Base-by-base conservation (phyloP, 2,888 invertebrate species). In the Caenorhabditis becei region DNA sequence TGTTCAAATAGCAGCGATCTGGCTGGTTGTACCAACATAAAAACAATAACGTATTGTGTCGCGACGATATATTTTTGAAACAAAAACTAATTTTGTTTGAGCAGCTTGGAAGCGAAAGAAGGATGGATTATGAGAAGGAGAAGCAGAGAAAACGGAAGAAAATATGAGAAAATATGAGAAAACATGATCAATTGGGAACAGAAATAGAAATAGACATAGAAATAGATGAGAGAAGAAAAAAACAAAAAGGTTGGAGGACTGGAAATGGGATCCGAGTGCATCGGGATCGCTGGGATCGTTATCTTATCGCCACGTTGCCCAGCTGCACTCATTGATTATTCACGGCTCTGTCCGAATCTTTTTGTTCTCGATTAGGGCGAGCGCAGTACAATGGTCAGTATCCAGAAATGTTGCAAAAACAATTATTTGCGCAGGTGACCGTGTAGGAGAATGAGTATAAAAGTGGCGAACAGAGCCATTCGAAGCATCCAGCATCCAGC, bases 1-100 rank as follows among this genome's bases (percentile, higher is more conserved):
- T 75, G 75, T 61, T 75, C 75, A 75, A 75, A 75, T 53, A 74
- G 44, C 35, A 28, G 35, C 11, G 35, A n/a, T 23, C 14, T 47
- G 61, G 26, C 18, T 63, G 66, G 62, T 66, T 66, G 66, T 66
- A 66, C 66, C 66, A 75, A 75, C 66, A 66, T 66, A 75, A 66
- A 75, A 66, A 75, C 75, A 75, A 75, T 75, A 66, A 61, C 75
- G 66, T 66, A 66, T 75, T 75, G 75, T 75, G 63, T 58, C 63
- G 35, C 37, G 51, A 63, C 56, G 24, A 18, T 1, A 65, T 75
- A 66, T 75, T 75, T 65, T 75, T 75, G 75, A 75, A 75, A 75
- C 75, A 72, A 75, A 66, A 75, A 66, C 53, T 37, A 44, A 51
- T 47, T 41, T 2, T 66, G 53, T 75, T 75, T 75, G 75, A 61